Percentiles rank a stretch among this genome's conserved stretches.
These are phyloP conservation scores for Steinernema carpocapsae DNA, from an alignment of 2,888 invertebrate genomes.

Conservation along the genomic window DNA sequence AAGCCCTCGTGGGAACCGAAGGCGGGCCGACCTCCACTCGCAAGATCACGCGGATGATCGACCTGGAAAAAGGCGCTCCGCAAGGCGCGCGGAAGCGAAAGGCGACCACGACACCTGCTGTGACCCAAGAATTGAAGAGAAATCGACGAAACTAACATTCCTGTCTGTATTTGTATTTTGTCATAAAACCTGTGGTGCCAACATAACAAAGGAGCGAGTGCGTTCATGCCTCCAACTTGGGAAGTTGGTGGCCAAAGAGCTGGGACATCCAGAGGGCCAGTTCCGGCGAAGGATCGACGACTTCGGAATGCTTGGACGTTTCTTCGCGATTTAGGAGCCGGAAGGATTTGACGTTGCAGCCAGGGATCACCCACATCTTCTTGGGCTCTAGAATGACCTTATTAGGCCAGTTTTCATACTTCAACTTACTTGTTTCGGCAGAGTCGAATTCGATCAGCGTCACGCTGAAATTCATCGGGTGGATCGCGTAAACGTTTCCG, in stretches of 20 bases:
- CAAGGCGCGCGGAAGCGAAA: constrained; percentile 26
- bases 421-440: background rate
- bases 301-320: background rate
- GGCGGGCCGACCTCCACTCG: constrained; percentile 47
- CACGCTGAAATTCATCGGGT: constrained; percentile 51
- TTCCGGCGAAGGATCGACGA: background rate
- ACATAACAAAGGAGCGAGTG: background rate
- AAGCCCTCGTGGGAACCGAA: constrained; percentile 39
- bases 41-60: constrained; percentile 53
- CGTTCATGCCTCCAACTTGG: background rate
- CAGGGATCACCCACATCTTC: constrained; percentile 16
- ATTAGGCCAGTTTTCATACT: too few species aligned
- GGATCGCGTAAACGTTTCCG: constrained; percentile 53
- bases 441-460: constrained; percentile 46
- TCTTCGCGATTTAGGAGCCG: background rate
- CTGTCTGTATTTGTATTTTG: background rate
- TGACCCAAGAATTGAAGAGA: background rate
- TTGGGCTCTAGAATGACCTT: background rate
- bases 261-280: background rate
- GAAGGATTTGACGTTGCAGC: background rate
- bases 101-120: background rate
- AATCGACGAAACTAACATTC: background rate
- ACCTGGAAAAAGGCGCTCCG: constrained; percentile 41
- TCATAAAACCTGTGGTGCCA: background rate
- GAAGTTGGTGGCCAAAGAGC: background rate